These are phyloP conservation scores for Creontiades dilutus DNA, from an alignment of 2,888 invertebrate species.

Conservation along the genomic window DNA sequence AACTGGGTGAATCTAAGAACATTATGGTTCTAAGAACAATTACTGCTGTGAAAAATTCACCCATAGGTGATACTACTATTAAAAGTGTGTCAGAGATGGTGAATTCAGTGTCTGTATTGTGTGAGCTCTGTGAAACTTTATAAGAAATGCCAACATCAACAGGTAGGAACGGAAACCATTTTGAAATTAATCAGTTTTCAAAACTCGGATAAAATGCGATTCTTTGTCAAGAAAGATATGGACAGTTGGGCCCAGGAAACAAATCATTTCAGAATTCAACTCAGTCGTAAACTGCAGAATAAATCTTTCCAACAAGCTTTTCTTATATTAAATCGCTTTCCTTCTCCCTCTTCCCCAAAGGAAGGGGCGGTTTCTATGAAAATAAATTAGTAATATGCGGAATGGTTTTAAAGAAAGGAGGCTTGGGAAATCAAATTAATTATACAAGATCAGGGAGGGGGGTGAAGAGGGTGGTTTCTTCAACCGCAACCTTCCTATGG, in stretches of 20 bases:
- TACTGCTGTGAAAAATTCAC: too few relatives aligned
- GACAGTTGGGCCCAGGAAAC: neutral
- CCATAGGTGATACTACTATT: too few relatives aligned
- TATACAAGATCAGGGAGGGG: conserved; percentile 31
- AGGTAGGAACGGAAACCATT: too few relatives aligned
- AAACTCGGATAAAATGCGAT: neutral
- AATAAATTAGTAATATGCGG: conserved; percentile 51
- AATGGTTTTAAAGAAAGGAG: conserved; percentile 40
- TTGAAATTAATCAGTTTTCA: neutral
- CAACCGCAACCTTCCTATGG: conserved; percentile 42
- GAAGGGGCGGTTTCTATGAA: conserved; percentile 13
- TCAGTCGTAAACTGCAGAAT: conserved; percentile 1
- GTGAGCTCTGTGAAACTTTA: too few relatives aligned
- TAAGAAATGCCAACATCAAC: too few relatives aligned
- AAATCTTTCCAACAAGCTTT: neutral
- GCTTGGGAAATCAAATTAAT: conserved; percentile 58
- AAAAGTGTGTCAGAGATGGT: too few relatives aligned
- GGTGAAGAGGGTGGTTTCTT: neutral
- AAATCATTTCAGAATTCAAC: neutral
- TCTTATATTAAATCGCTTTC: neutral
- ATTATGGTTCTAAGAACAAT: too few relatives aligned
- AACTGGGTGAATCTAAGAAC: too few relatives aligned
- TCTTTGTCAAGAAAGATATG: neutral
- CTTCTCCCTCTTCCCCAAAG: neutral
- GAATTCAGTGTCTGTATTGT: too few relatives aligned